A percentile compares a stretch with the other conserved stretches of the same genome.
These are phyloP conservation scores for Lanius ludovicianus DNA, from an alignment of 2,113 vertebrate genomes.

Conservation along the genomic window DNA sequence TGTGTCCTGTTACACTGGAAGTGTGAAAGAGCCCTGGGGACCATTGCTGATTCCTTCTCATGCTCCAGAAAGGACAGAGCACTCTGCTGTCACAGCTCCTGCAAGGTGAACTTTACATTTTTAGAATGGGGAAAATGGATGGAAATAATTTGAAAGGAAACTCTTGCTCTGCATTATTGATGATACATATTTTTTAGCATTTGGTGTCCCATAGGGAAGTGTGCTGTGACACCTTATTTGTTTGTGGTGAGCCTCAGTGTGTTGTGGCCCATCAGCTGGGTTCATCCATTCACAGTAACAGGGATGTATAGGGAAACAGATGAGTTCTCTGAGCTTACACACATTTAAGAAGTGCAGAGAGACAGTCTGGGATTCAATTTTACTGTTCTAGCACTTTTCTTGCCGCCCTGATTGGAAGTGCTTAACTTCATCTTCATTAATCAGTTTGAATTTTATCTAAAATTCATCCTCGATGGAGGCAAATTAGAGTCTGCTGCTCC, in stretches of 20 bases:
- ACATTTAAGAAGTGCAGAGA: neutral
- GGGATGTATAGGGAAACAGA: neutral
- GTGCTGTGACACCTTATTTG: neutral
- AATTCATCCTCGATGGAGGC: neutral
- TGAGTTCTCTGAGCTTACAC: neutral
- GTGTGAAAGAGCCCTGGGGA: neutral
- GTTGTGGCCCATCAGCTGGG: rapidly evolving
- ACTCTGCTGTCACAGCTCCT: neutral
- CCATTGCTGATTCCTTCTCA: neutral
- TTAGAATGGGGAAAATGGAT: neutral
- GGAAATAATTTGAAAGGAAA: neutral
- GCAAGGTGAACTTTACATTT: neutral
- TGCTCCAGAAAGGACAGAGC: neutral
- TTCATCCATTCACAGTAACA: neutral
- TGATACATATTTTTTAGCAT: rapidly evolving
- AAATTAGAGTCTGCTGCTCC: slow-evolving; percentile 6
- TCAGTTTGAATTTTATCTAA: slow-evolving; percentile 52
- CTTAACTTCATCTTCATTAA: slow-evolving; percentile 57
- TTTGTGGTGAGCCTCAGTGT: neutral
- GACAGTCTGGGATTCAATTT: neutral
- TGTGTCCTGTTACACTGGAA: neutral
- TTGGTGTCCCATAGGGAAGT: neutral
- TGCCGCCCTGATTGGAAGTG: slow-evolving; percentile 34
- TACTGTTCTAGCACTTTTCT: neutral
- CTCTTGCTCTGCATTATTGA: neutral